Evolutionary conservation across 2,888 invertebrate species (phyloP), one percentile per base, ranked within the genome.

Genomic region (Tinea semifulvella): DNA sequence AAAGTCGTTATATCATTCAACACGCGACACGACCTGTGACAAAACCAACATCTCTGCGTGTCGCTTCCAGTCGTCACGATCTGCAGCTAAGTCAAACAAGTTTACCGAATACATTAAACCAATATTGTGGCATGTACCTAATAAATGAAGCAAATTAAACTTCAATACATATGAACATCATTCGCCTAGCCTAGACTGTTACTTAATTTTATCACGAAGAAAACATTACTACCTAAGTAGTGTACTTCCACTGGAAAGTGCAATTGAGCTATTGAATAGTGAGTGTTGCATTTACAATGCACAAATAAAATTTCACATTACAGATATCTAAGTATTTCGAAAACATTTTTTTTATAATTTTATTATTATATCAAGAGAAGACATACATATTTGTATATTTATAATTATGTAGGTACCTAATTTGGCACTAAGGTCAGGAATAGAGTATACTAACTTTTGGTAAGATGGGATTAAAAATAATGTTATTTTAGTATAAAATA

Each of bases 171-270:
- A 31, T 31, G 2, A 40, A 22, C 13, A 70, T 66, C 71, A 71
- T 77, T 79, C 65, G 66, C 74, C 79, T 79, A 80, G 68, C 79
- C 80, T 80, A 80, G 77, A 77, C 77, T 77, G 79, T 75, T 71
- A 70, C 75, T 77, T 75, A 77, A 74, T 71, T 75, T 70, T 74
- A 77, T 77, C 75, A 70, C 74, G 74, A 79, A 76, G 75, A 75
- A 80, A 80, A 79, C 73, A 68, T 77, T 77, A 72, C 76, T 79
- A 77, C 75, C 73, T 77, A 39, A 39, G 19, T 70, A 79, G 73
- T 69, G 67, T 76, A 71, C 61, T 64, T 66, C 57, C 67, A 66
- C 68, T 70, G 62, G 63, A 63, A 60, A 67, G 79, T 77, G 79
- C 77, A 71, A 63, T 71, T 65, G 67, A 79, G 69, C 76, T 72